Conservation (phyloP, 1,140 invertebrate species). For the Bombus consobrinus region DNA sequence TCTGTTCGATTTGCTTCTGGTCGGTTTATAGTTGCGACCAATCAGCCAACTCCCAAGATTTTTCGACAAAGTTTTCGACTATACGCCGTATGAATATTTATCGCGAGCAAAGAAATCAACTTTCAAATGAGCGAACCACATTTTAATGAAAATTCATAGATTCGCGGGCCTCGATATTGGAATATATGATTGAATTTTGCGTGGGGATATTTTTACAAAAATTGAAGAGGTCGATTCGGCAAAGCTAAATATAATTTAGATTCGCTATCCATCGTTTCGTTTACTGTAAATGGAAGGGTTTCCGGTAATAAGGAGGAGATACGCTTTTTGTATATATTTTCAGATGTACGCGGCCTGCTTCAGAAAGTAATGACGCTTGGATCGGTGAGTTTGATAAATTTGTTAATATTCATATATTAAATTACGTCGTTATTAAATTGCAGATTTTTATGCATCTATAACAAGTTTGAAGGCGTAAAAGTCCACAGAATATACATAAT, state of each 20-base stretch:
- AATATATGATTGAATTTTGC: constrained; percentile 4
- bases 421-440: too few species aligned
- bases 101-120: constrained; percentile 31
- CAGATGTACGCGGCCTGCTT: neutral
- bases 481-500: too few species aligned
- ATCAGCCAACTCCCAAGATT: neutral
- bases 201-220: neutral
- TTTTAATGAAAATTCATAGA: constrained; percentile 49
- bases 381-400: too few species aligned
- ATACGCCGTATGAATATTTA: constrained; percentile 39
- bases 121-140: constrained; percentile 31
- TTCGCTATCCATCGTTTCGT: neutral
- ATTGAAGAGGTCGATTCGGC: neutral
- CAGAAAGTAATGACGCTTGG: neutral
- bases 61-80: neutral
- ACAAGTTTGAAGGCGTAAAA: too few species aligned
- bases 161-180: constrained; percentile 2
- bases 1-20: neutral
- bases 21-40: neutral
- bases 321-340: neutral
- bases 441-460: too few species aligned
- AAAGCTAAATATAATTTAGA: neutral
- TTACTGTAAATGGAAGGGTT: neutral
- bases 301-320: neutral
- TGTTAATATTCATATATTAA: too few species aligned